Evolutionary conservation across 2,888 invertebrate species (phyloP), one percentile per base, ranked within the genome.

Genomic region (Hirtodrosophila histrioides): DNA sequence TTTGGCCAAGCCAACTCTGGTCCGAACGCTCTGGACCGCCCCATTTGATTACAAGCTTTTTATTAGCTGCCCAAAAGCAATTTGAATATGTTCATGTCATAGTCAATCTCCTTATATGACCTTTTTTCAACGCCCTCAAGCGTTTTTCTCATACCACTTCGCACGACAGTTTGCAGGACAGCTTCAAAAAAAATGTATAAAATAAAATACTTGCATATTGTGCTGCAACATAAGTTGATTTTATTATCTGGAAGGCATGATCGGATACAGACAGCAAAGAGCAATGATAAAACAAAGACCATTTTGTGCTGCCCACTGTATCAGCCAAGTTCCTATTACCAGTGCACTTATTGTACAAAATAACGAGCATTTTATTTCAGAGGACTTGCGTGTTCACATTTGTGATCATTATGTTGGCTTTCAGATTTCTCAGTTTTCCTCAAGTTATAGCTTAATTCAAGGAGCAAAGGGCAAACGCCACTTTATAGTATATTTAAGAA

Each of bases 41-140:
- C 71, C 68, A 64, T 78, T 80, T 86, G 76, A 75, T 86, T 75
- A 77, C 79, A 82, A 66, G 77, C 77, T 84, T 84, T 83, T 84
- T 86, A 84, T 81, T 79, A 81, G 77, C 84, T 73, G 63, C 78
- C 81, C 84, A 63, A 84, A 84, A 83, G 81, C 77, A 83, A 86
- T 84, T 83, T 81, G 68, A 75, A 80, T 83, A 80, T 85, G 70
- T 76, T 86, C 74, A 60, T 73, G 81, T 75, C 60, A 57, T 55
- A 74, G 80, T 80, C 86, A 75, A 74, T 72, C 78, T 75, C 63
- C 62, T 71, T 50, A 57, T 60, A 53, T 70, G 68, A 68, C 60
- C 65, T 49, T 67, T 66, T 81, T 62, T 69, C 51, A 23, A 57
- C 62, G 81, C 81, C 78, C 57, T 64, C 17, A 39, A 69, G 78